Evolutionary conservation across 2,888 invertebrate genomes (phyloP).

Genomic region (Xanthostigma xanthostigma): DNA sequence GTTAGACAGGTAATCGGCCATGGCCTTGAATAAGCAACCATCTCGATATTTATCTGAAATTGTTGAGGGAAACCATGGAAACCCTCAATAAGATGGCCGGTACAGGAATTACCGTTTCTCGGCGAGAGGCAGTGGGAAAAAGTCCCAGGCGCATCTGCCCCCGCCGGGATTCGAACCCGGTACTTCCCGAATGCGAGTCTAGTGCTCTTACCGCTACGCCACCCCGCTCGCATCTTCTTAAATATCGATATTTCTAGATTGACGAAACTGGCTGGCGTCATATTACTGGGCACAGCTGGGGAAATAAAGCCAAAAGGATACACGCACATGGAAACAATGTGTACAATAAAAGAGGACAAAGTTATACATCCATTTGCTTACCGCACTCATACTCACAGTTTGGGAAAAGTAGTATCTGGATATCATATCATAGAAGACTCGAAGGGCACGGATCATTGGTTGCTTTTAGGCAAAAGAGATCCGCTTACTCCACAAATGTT

Average conservation of each 20-base stretch:
- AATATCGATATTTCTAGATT: constrained; percentile 37
- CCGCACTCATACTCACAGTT: constrained; percentile 83
- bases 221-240: background rate
- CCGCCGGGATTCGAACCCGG: no score
- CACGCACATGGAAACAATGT: constrained; percentile 86
- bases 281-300: constrained; percentile 80
- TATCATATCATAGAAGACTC: constrained; percentile 50
- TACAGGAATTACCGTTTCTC: no score
- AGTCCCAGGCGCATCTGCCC: no score
- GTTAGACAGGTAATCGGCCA: no score
- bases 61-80: no score
- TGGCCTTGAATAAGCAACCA: no score
- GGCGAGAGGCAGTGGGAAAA: no score
- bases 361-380: constrained; percentile 89
- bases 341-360: constrained; percentile 63
- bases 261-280: constrained; percentile 79
- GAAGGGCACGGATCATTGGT: constrained; percentile 54
- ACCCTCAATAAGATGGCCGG: no score
- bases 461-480: constrained; percentile 68
- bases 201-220: no score
- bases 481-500: constrained; percentile 91
- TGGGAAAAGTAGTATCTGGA: constrained; percentile 74
- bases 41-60: no score
- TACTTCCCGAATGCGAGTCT: no score
- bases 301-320: constrained; percentile 48